Evolutionary conservation across 1,140 invertebrate genomes (phyloP), one percentile per base, ranked within the genome.

Genomic region (Conus betulinus): DNA sequence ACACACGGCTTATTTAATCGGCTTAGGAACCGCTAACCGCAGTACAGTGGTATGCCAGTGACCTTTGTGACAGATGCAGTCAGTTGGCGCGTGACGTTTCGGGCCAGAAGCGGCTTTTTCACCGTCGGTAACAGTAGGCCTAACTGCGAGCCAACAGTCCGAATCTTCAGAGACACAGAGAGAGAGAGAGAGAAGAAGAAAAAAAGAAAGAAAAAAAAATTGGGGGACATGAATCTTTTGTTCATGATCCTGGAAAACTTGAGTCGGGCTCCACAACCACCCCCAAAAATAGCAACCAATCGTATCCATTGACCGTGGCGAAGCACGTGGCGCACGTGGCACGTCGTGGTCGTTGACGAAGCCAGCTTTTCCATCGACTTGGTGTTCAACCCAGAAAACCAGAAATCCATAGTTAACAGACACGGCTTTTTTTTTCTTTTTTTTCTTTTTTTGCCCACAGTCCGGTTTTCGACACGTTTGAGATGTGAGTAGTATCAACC

Each of bases 211-310:
- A 39, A 39, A 39, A 39, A 39, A 39, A 39, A 0, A 39, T 39
- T 39, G 39, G 39, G 39, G 39, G 39, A 39, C 39, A 39, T 39
- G 39, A 20, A 63, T 63, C 11, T 74, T 74, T 74, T n/a, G 71
- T 74, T 25, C 8, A 8, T 74, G 15, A 74, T 39, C 39, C 39
- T 39, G 27, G 25, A 51, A 78, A 78, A 78, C 25, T 4, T 17
- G 25, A 10, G 25, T 7, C 4, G 76, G 8, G 76, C 76, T 78
- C 8, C 76, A 13, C 76, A 51, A 78, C 76, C 11, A 25, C 11
- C 5, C n/a, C 76, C 39, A 27, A 78, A 78, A 78, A 78, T 78
- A 78, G 76, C 76, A 23, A 78, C 76, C 76, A 78, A 78, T 78
- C 76, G 39, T 39, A 17, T 39, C 8, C 7, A n/a, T n/a, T 10